A percentile compares a stretch with the other conserved stretches of the same genome.
Conservation (phyloP, 1,140 invertebrate species). For the Lasioglossum baleicum region DNA sequence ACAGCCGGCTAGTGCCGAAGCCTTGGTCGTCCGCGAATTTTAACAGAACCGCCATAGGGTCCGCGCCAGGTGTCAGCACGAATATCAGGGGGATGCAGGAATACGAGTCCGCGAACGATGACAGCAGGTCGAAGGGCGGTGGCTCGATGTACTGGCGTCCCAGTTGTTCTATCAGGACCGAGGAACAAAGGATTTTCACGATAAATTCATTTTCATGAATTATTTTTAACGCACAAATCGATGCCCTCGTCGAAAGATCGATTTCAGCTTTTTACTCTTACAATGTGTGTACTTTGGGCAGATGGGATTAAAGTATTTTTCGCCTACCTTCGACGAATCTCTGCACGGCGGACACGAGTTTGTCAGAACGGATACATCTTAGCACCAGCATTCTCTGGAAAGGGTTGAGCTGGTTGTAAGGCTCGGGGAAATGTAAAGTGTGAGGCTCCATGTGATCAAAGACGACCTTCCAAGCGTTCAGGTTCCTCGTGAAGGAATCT, state of each 20-base stretch:
- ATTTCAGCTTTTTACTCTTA: no score
- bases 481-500: conserved; percentile 81
- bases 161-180: conserved; percentile 60
- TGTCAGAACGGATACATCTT: conserved; percentile 92
- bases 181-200: not conserved
- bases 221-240: no score
- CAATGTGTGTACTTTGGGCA: no score
- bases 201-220: no score
- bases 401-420: conserved; percentile 84
- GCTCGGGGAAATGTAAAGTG: conserved; percentile 83
- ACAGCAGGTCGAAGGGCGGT: conserved; percentile 92
- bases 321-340: conserved; percentile 85
- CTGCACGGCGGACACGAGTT: conserved; percentile 92
- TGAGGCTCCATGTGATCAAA: conserved; percentile 89
- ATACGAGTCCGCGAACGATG: conserved; percentile 91
- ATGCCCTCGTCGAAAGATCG: no score
- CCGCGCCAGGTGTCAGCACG: conserved; percentile 93
- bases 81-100: conserved; percentile 93
- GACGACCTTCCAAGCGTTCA: conserved; percentile 86
- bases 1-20: conserved; percentile 89
- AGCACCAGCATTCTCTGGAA: conserved; percentile 92
- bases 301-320: no score
- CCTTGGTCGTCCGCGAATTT: conserved; percentile 96
- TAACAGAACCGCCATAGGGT: conserved; percentile 91
- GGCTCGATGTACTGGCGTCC: conserved; percentile 91